Base-by-base conservation (phyloP, 2,113 vertebrate species). In the Peromyscus polionotus region DNA sequence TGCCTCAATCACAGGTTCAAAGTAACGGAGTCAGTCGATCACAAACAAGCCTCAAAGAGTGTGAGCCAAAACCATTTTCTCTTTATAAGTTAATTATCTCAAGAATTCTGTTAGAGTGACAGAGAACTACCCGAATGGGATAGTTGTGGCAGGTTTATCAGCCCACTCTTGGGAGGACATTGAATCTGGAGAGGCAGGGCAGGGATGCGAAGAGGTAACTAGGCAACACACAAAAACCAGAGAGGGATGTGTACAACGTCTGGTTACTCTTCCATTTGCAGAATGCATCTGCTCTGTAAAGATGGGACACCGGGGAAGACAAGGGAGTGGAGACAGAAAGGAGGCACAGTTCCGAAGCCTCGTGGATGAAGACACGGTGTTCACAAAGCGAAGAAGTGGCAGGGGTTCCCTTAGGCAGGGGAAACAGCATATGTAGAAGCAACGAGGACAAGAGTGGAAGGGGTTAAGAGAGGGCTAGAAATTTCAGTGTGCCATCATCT, bases 231-330 rank as follows among this genome's bases (percentile, higher is more conserved):
- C 45, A 45, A 59, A 42, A 42, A 45, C 45, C 48, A 79, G 28
- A 79, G 26, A 42, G 3, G 51, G 67, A 54, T 0, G 12, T 11
- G 5, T 39, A 1, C 7, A 7, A 17, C 0, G 4, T 11, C n/a
- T 0, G 28, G 57, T 3, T 61, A 24, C 31, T 79, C n/a, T 39
- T 67, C 51, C 80, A 36, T 1, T 4, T 12, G n/a, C n/a, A 39
- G 63, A 28, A 59, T 31, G n/a, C 7, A 24, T 1, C 16, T 33
- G 24, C 8, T n/a, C 45, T 70, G 17, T 48, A 63, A 31, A 88
- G 24, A 13, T 0, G 4, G 1, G 48, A 39, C 24, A 65, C 2
- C 14, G 11, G 51, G 45, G 76, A 70, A 13, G 26, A 10, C 2
- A 16, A 42, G 65, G 28, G 22, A 67, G 3, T 13, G 11, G 65